Base-by-base conservation (phyloP, 2,888 invertebrate species). In the Noctuana brunneofusca region DNA sequence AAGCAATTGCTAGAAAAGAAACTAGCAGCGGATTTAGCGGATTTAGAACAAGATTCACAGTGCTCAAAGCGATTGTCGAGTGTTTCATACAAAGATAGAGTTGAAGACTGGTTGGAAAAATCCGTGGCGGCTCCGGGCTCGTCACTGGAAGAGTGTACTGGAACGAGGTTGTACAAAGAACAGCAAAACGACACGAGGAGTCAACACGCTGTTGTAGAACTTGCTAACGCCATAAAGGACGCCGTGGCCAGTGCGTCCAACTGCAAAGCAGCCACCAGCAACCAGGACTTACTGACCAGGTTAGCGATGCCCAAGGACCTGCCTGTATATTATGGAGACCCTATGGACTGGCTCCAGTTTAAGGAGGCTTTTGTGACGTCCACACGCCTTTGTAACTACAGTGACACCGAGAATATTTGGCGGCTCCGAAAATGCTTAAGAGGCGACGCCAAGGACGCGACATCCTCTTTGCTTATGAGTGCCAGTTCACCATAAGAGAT, bases 271-370 rank as follows among this genome's bases (percentile, higher is more conserved):
- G n/a, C n/a, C n/a, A n/a, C n/a, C 5, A 32, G 16, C n/a, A 52
- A 52, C 52, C 52, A 52, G 5, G 52, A 52, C 11, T 12, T 52
- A 32, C 4, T 50, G 16, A 16, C 52, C 6, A 52, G 52, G 12
- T 12, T 52, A 9, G 52, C 32, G 5, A 52, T 18, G 32, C 18
- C 32, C 18, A 52, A 52, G 6, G 52, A 52, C 32, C 32, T 52
- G 12, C 52, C 52, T 2, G 18, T 18, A 11, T 52, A 52, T 32
- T 67, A 18, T 9, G 71, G 73, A 5, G 71, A 73, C 52, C 71
- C 68, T 0, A 38, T 73, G 65, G 71, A 75, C 2, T 73, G 72
- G 70, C 59, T 73, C 6, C 66, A 64, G 5, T 72, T 73, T 18
- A 72, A 67, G 49, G 59, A 68, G 20, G 70, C 73, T 74, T 64